A percentile compares a stretch with the other conserved stretches of the same genome.
phyloP scores from a whole-genome alignment of 2,888 invertebrate genomes.

The Noctua janthina region DNA sequence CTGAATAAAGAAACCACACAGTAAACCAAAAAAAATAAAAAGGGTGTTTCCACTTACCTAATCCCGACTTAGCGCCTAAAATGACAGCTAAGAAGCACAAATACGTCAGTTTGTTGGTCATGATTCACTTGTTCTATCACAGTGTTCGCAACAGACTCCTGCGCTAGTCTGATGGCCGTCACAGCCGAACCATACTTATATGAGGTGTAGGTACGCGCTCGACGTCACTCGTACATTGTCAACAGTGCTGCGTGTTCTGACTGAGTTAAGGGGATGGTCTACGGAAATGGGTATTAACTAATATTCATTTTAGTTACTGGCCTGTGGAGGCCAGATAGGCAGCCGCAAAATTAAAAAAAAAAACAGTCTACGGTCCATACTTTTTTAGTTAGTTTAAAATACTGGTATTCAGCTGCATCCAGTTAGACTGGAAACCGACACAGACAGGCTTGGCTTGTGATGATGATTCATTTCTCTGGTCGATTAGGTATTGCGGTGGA shows the following conservation, averaged over 20 bases:
- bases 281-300: neutral
- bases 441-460: neutral
- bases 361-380: no score
- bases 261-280: slow-evolving; percentile 44
- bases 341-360: no score
- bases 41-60: slow-evolving; percentile 71
- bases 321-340: neutral
- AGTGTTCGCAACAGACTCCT: slow-evolving; percentile 33
- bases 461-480: neutral
- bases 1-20: neutral
- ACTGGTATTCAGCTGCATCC: neutral
- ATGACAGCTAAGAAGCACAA: slow-evolving; percentile 77
- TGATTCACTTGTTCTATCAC: slow-evolving; percentile 28
- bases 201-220: slow-evolving; percentile 21
- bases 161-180: slow-evolving; percentile 36
- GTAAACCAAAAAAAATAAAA: neutral
- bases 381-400: neutral
- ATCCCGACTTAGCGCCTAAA: slow-evolving; percentile 72
- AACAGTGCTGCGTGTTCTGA: slow-evolving; percentile 33
- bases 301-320: neutral
- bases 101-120: slow-evolving; percentile 71
- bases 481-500: neutral
- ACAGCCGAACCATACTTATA: slow-evolving; percentile 57
- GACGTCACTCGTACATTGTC: slow-evolving; percentile 60
- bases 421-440: neutral